Conservation (phyloP, 2,113 vertebrate species). For the Chlorocebus sabaeus region DNA sequence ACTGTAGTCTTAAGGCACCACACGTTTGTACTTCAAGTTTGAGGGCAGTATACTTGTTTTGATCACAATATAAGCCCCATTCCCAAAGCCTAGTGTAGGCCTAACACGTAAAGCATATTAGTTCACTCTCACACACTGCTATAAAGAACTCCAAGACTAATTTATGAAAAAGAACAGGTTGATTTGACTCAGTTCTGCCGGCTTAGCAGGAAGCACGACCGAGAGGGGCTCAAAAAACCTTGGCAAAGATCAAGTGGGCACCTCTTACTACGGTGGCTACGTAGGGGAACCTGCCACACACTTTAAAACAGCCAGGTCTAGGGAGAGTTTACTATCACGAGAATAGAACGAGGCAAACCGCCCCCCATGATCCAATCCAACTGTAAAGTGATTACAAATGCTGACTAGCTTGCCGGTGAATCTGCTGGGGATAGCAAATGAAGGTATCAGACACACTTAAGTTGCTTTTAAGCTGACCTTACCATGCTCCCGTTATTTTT, state of each 20-base stretch:
- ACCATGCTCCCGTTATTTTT: accelerated
- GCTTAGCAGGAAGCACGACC: no score
- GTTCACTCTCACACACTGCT: no score
- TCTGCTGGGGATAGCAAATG: accelerated
- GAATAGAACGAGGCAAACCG: no score
- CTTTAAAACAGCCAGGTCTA: no score
- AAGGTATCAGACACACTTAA: neutral
- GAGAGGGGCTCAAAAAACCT: accelerated
- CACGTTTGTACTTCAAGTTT: neutral
- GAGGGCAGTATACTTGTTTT: neutral
- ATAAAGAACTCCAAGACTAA: no score
- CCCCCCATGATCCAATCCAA: neutral
- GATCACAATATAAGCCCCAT: accelerated
- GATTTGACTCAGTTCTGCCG: no score
- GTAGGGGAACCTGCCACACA: no score
- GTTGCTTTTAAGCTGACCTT: neutral
- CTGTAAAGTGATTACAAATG: neutral
- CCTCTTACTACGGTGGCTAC: accelerated
- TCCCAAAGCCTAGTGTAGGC: accelerated
- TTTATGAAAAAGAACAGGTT: no score
- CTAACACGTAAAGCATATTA: neutral
- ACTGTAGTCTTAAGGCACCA: no score
- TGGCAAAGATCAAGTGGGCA: accelerated
- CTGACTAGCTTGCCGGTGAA: accelerated
- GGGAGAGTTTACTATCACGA: no score